Percentiles rank a stretch among this genome's conserved stretches.
phyloP scores from a whole-genome alignment of 2,888 invertebrate genomes.

The Acleris laterana region DNA sequence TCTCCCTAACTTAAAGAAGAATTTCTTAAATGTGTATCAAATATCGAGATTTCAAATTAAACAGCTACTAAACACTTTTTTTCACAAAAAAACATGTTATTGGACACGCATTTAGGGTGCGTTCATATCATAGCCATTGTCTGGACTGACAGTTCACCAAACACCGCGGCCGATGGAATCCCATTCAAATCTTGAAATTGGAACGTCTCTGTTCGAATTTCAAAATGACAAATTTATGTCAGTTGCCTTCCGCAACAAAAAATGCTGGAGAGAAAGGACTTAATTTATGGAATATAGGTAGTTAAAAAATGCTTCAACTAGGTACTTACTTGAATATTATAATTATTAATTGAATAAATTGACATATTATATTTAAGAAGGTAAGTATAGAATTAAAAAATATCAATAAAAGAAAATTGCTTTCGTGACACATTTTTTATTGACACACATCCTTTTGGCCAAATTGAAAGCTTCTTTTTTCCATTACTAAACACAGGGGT shows the following conservation, averaged over 20 bases:
- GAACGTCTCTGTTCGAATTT: constrained; percentile 63
- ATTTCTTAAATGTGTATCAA: constrained; percentile 13
- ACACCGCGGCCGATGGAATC: constrained; percentile 51
- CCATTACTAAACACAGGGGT: constrained; percentile 23
- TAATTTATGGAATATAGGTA: too few species aligned
- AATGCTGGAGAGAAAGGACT: too few species aligned
- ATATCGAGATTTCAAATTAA: constrained; percentile 33
- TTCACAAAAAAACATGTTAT: constrained; percentile 62
- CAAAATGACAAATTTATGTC: constrained; percentile 37
- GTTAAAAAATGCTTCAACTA: too few species aligned
- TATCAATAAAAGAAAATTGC: not conserved
- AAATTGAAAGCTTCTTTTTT: constrained; percentile 27
- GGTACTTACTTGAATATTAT: too few species aligned
- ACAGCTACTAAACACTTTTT: constrained; percentile 36
- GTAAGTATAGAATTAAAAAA: not conserved
- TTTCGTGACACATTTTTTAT: not conserved
- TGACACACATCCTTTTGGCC: not conserved
- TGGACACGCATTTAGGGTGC: constrained; percentile 60
- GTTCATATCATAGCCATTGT: constrained; percentile 62
- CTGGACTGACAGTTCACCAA: constrained; percentile 67
- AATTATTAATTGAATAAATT: too few species aligned
- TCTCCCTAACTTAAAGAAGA: not conserved
- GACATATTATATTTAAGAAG: too few species aligned
- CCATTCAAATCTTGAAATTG: constrained; percentile 57
- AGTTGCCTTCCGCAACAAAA: constrained; percentile 4